Base-by-base conservation (phyloP, 2,888 invertebrate genomes). In the Margaritifera margaritifera region DNA sequence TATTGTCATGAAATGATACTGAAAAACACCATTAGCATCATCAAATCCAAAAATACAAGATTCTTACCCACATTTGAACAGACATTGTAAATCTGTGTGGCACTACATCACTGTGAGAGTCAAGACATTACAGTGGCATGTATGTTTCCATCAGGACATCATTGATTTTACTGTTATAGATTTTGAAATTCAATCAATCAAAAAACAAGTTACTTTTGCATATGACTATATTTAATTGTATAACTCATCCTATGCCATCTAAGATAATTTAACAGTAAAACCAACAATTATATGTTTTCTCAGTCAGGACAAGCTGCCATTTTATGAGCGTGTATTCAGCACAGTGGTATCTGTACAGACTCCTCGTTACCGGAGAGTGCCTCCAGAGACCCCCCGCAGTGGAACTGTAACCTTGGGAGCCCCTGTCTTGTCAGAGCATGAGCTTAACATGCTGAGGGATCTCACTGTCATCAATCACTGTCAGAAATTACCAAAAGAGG, bases 271-370 rank as follows among this genome's bases (percentile, higher is more conserved):
- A 22, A 11, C 20, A 19, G 52, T n/a, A 62, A 42, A 42, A 42
- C 42, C 6, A 31, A 1, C 11, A 42, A n/a, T 54, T 63, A 51
- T 31, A 50, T 58, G 60, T 50, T 61, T 24, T 75, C 72, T 15
- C 78, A 89, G 89, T 70, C 86, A 85, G 15, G 87, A 88, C 54
- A 77, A 88, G 59, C 77, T 89, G 51, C 87, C 88, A 0, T 82
- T 79, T 65, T 89, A 89, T 72, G 87, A 88, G 71, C 75, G 85
- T 42, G 79, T 88, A 2, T 89, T 88, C 70, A 81, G 81, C 63
- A 79, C 83, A 51, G 79, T 82, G 6, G 75, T 87, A 6, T 74
- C 75, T 3, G 81, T 84, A 8, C 88, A 89, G 78, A 75, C 74
- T 2, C 84, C 83, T 42, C 77, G 81, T 60, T 88, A 86, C 66